These are phyloP conservation scores for Chymomyza fuscimana DNA, from an alignment of 2,888 invertebrate species.

Conservation along the genomic window DNA sequence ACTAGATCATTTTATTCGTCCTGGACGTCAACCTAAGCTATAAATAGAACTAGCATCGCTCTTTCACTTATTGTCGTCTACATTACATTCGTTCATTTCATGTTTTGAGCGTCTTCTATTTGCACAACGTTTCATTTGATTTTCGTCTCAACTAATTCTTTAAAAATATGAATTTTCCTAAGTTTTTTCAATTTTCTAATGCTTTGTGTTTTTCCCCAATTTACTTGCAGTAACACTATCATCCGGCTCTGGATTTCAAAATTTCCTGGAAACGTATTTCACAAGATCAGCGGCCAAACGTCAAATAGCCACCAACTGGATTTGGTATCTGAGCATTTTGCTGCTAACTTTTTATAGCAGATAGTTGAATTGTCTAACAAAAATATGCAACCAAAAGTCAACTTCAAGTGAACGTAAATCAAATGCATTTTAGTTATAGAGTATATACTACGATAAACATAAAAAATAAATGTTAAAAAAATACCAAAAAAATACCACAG, in stretches of 20 bases:
- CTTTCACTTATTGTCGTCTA: too few relatives aligned
- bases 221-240: slow-evolving; percentile 76
- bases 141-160: too few relatives aligned
- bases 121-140: too few relatives aligned
- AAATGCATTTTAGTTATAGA: neutral
- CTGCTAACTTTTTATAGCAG: slow-evolving; percentile 66
- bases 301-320: slow-evolving; percentile 11
- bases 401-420: neutral
- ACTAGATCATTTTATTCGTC: too few relatives aligned
- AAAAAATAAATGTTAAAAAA: neutral
- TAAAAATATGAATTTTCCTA: too few relatives aligned
- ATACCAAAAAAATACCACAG: neutral
- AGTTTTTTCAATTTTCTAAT: too few relatives aligned
- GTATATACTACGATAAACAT: neutral
- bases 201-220: too few relatives aligned
- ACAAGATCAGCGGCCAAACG: slow-evolving; percentile 57
- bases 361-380: slow-evolving; percentile 8
- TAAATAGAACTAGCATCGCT: too few relatives aligned
- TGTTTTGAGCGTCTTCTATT: too few relatives aligned
- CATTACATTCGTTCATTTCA: too few relatives aligned
- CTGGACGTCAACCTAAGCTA: too few relatives aligned
- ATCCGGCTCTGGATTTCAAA: slow-evolving; percentile 73
- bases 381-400: slow-evolving; percentile 3
- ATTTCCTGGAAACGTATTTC: slow-evolving; percentile 77
- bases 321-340: slow-evolving; percentile 33